A percentile compares a stretch with the other conserved stretches of the same genome.
These are phyloP conservation scores for Eilema sororculum DNA, from an alignment of 2,888 invertebrate genomes.

Conservation along the genomic window DNA sequence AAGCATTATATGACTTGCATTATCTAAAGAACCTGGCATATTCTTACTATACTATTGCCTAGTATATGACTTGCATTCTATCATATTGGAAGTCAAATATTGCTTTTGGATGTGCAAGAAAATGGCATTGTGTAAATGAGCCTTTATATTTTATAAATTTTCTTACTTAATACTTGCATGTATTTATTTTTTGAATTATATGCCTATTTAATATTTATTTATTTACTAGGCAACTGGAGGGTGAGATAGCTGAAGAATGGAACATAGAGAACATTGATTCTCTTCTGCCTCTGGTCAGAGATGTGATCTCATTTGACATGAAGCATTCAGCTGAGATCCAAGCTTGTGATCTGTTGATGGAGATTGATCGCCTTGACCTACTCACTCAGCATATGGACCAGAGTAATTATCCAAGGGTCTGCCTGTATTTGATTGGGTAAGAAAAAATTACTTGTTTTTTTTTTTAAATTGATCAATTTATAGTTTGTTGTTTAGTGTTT, in stretches of 20 bases:
- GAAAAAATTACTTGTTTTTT: slow-evolving; percentile 19
- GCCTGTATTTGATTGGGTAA: slow-evolving; percentile 93
- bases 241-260: slow-evolving; percentile 97
- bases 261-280: slow-evolving; percentile 84
- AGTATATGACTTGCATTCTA: no score
- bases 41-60: no score
- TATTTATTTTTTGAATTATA: not conserved
- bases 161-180: not conserved
- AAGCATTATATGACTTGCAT: no score
- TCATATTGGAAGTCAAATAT: no score
- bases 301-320: slow-evolving; percentile 98
- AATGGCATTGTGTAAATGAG: no score
- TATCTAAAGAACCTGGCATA: no score
- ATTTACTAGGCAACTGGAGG: slow-evolving; percentile 92
- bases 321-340: slow-evolving; percentile 99
- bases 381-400: slow-evolving; percentile 95
- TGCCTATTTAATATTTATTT: not conserved
- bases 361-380: slow-evolving; percentile 96
- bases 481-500: not conserved
- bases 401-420: slow-evolving; percentile 96
- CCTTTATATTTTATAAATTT: no score
- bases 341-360: slow-evolving; percentile 99
- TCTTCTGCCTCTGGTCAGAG: slow-evolving; percentile 92
- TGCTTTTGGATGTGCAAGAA: no score
- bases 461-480: not conserved